Conservation (phyloP, 2,113 vertebrate species). For the Salminus brasiliensis region DNA sequence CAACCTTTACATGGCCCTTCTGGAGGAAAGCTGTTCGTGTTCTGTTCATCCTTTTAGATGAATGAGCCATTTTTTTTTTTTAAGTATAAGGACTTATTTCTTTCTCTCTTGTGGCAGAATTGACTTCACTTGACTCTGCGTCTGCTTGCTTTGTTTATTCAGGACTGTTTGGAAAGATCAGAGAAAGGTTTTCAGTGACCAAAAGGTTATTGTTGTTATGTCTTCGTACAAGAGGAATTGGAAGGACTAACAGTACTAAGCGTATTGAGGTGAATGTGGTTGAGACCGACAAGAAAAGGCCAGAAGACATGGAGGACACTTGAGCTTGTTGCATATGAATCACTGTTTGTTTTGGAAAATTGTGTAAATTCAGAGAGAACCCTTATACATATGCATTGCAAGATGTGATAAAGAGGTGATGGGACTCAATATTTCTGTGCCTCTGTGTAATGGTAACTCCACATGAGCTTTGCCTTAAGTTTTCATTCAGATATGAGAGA, state of each 20-base stretch:
- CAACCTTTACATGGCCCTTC: constrained; percentile 11
- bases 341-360: neutral
- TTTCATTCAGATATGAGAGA: no score
- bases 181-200: constrained; percentile 36
- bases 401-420: neutral
- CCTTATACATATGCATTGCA: neutral
- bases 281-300: constrained; percentile 36
- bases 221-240: constrained; percentile 29
- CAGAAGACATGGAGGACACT: neutral
- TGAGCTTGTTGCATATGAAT: neutral
- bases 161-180: constrained; percentile 39
- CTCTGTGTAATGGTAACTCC: neutral
- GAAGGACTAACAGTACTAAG: constrained; percentile 2
- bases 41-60: constrained; percentile 41
- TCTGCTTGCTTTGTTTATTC: constrained; percentile 43
- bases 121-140: constrained; percentile 41
- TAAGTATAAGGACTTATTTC: constrained; percentile 35
- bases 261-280: constrained; percentile 27
- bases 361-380: constrained; percentile 5
- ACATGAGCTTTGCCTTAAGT: neutral
- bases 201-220: constrained; percentile 42
- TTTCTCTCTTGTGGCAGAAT: constrained; percentile 42
- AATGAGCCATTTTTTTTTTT: constrained; percentile 46
- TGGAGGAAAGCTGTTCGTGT: constrained; percentile 38
- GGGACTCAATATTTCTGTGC: neutral